These are phyloP conservation scores for Lanius ludovicianus DNA, from an alignment of 2,113 vertebrate genomes.

Conservation along the genomic window DNA sequence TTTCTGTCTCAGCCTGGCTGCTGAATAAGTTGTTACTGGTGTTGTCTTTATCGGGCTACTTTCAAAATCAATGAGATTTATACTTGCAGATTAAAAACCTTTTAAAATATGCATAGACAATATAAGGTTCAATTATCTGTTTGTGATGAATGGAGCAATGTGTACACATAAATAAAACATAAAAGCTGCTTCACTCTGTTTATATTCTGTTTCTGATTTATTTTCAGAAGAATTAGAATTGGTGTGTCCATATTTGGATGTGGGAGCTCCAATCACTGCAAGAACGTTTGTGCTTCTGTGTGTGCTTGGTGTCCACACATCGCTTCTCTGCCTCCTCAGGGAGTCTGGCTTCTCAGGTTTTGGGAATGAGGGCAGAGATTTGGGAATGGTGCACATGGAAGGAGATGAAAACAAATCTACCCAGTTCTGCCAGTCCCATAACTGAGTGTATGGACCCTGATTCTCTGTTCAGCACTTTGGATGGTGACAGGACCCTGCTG, in stretches of 20 bases:
- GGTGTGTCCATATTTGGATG: neutral
- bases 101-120: constrained; percentile 41
- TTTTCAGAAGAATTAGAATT: neutral
- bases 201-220: constrained; percentile 18
- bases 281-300: neutral
- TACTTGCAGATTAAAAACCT: constrained; percentile 55
- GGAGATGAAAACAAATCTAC: neutral
- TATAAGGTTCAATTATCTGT: constrained; percentile 40
- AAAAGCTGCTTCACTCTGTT: constrained; percentile 1
- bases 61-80: constrained; percentile 51
- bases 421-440: rapidly evolving
- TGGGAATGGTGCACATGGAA: rapidly evolving
- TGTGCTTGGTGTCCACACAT: neutral
- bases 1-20: neutral
- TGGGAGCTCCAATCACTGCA: neutral
- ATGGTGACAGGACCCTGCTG: neutral
- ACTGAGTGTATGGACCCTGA: rapidly evolving
- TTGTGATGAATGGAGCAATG: constrained; percentile 11
- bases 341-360: neutral
- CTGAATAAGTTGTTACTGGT: neutral
- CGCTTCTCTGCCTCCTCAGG: neutral
- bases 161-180: constrained; percentile 51
- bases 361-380: neutral
- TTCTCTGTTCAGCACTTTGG: neutral
- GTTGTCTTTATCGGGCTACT: constrained; percentile 1